phyloP scores from a whole-genome alignment of 2,113 vertebrate genomes.

The Leptobrachium leishanense region DNA sequence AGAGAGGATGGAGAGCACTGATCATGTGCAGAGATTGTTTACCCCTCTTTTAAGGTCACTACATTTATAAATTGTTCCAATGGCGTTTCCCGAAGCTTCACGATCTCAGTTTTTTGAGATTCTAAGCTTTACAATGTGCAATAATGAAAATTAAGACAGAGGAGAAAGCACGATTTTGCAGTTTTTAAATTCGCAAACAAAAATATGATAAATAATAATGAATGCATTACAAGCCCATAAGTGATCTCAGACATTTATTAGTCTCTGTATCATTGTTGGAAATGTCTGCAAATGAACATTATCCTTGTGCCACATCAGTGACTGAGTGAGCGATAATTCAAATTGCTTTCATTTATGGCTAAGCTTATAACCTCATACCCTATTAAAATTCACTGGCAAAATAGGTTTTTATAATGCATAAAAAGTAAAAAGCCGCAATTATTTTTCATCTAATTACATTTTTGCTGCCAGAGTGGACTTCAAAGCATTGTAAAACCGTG shows the following conservation, averaged over 20 bases:
- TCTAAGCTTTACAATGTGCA: not conserved
- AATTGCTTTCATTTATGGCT: not conserved
- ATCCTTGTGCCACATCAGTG: not conserved
- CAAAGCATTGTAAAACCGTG: too few relatives aligned
- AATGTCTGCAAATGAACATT: not conserved
- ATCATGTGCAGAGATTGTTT: not conserved
- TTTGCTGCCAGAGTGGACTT: too few relatives aligned
- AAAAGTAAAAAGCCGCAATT: too few relatives aligned
- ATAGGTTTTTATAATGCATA: not conserved
- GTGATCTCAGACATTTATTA: too few relatives aligned
- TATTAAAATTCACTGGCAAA: not conserved
- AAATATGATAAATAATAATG: too few relatives aligned
- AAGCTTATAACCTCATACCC: not conserved
- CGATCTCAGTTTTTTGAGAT: not conserved
- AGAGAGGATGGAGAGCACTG: not conserved
- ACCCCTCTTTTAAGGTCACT: conserved; percentile 1
- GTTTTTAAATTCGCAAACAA: too few relatives aligned
- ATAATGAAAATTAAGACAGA: too few relatives aligned
- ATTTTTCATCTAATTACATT: too few relatives aligned
- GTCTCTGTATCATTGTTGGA: not conserved
- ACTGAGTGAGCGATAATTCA: not conserved
- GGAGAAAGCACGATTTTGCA: too few relatives aligned
- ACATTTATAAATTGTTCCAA: not conserved
- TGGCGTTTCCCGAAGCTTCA: not conserved
- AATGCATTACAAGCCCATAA: too few relatives aligned